A percentile compares a stretch with the other conserved stretches of the same genome.
Conservation (phyloP, 2,888 invertebrate genomes). For the Himalopsyche kuldschensis region DNA sequence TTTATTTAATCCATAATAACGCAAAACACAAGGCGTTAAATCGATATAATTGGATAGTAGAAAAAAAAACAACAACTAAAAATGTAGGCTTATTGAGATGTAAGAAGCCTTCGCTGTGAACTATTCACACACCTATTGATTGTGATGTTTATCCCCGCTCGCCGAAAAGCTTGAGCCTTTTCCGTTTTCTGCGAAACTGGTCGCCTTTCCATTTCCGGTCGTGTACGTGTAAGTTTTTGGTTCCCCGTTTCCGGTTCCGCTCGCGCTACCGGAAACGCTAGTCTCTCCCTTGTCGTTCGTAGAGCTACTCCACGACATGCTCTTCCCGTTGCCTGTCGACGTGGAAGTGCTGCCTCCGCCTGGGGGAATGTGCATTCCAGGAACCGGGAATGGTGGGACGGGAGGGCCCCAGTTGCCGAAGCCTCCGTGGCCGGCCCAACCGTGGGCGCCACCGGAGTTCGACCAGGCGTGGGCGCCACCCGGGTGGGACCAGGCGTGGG, state of each 20-base stretch:
- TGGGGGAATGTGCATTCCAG: too few species aligned
- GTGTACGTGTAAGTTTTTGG: conserved; percentile 1
- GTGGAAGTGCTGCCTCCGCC: too few species aligned
- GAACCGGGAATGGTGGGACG: too few species aligned
- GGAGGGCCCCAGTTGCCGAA: too few species aligned
- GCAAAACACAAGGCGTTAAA: too few species aligned
- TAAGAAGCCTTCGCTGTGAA: too few species aligned
- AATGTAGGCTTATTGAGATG: too few species aligned
- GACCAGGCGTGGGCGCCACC: not conserved
- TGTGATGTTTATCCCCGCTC: conserved; percentile 4
- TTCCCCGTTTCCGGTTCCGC: not conserved
- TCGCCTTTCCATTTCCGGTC: conserved; percentile 7
- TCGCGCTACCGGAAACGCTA: not conserved
- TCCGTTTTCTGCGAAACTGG: not conserved
- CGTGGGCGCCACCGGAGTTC: too few species aligned
- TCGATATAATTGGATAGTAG: too few species aligned
- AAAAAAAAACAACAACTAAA: too few species aligned
- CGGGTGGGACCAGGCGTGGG: not conserved
- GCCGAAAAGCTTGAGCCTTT: not conserved
- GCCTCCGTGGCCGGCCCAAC: not conserved
- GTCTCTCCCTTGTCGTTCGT: not conserved
- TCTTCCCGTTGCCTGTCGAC: not conserved
- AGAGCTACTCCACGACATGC: not conserved
- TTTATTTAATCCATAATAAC: too few species aligned
- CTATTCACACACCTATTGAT: too few species aligned